Percentiles rank a stretch among this genome's conserved stretches.
These are phyloP conservation scores for Cyanocitta stelleri DNA, from an alignment of 2,113 vertebrate species.

Conservation along the genomic window DNA sequence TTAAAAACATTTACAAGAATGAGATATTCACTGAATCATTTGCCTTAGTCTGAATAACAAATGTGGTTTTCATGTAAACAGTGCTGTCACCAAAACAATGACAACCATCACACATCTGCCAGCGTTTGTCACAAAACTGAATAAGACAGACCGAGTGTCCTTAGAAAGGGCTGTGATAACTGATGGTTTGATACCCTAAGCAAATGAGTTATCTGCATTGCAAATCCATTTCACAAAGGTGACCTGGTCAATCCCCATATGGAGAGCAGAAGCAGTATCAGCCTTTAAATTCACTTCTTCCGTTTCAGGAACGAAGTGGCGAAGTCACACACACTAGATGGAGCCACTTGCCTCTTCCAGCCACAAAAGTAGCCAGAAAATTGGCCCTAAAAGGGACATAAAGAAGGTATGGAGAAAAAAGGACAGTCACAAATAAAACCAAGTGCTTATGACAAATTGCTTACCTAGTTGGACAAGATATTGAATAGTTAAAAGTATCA, in stretches of 20 bases:
- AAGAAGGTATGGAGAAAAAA: not conserved
- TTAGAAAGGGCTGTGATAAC: slow-evolving; percentile 33
- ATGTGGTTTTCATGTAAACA: slow-evolving; percentile 62
- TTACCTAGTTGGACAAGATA: slow-evolving; percentile 94
- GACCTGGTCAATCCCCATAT: slow-evolving; percentile 26
- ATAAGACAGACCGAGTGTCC: slow-evolving; percentile 28
- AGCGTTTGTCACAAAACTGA: slow-evolving; percentile 34
- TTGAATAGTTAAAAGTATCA: slow-evolving; percentile 93
- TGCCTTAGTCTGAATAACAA: slow-evolving; percentile 64
- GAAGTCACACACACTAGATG: slow-evolving; percentile 51
- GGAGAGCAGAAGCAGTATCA: not conserved
- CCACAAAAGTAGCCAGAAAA: not conserved
- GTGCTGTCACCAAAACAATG: slow-evolving; percentile 26
- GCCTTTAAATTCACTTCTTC: not conserved
- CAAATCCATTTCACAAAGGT: slow-evolving; percentile 34
- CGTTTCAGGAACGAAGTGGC: not conserved
- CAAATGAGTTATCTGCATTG: slow-evolving; percentile 43
- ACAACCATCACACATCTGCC: slow-evolving; percentile 54
- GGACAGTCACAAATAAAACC: not conserved
- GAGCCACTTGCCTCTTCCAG: slow-evolving; percentile 43
- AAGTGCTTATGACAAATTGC: not conserved
- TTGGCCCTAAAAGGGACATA: not conserved
- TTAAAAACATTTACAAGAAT: slow-evolving; percentile 20
- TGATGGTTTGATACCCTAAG: slow-evolving; percentile 43
- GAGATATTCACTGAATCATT: slow-evolving; percentile 7